These are phyloP conservation scores for Sympetrum striolatum DNA, from an alignment of 2,888 invertebrate genomes.

Conservation along the genomic window DNA sequence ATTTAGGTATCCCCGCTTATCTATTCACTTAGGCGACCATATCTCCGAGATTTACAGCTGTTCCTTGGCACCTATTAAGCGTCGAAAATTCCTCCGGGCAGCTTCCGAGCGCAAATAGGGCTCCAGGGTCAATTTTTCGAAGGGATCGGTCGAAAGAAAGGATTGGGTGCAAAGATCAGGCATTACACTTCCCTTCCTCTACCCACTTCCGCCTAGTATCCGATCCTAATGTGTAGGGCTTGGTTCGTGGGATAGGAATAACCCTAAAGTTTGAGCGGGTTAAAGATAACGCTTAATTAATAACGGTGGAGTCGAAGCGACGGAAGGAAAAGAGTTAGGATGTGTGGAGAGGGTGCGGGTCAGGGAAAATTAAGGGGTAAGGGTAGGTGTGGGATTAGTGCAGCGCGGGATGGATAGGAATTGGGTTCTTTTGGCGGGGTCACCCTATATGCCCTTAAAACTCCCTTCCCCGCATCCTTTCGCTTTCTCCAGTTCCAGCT, in stretches of 20 bases:
- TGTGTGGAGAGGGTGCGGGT: not conserved
- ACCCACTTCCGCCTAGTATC: not conserved
- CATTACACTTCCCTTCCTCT: not conserved
- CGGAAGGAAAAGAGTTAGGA: not conserved
- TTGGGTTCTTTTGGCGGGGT: not conserved
- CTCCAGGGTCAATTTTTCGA: not conserved
- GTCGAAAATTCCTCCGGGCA: not conserved
- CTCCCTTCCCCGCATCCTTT: not conserved
- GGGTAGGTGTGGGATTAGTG: not conserved
- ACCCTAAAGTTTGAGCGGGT: slow-evolving; percentile 32
- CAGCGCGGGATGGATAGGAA: not conserved
- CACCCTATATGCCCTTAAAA: not conserved
- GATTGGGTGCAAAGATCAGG: not conserved
- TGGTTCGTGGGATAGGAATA: not conserved
- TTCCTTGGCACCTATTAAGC: too few relatives aligned
- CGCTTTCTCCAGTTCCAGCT: not conserved
- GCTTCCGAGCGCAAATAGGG: not conserved
- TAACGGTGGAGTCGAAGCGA: slow-evolving; percentile 34
- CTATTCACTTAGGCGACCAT: too few relatives aligned
- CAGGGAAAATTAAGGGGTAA: not conserved
- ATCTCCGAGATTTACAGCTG: too few relatives aligned
- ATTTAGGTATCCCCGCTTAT: too few relatives aligned
- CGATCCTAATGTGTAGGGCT: not conserved
- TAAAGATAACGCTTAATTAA: slow-evolving; percentile 41
- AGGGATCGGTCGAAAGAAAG: not conserved